Base-by-base conservation (phyloP, 1,140 invertebrate species). In the Microplitis mediator region DNA sequence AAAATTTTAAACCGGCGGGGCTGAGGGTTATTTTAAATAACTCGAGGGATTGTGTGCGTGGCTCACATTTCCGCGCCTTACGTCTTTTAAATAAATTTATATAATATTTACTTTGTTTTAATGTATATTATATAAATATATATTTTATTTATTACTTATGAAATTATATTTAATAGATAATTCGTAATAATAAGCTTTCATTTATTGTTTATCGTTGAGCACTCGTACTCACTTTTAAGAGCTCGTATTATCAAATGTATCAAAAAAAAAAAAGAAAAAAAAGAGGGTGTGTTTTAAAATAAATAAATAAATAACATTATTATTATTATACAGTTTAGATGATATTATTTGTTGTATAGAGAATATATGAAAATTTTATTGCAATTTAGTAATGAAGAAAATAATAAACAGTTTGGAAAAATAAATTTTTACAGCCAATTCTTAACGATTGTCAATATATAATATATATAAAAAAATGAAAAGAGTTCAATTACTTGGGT, bases 181-280 rank as follows among this genome's bases (percentile, higher is more conserved):
- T 54, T 71, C 14, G 36, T 71, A 50, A 63, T 65, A 64, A 52
- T 64, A 64, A 72, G 69, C 69, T 66, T 60, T 69, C 5, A 62
- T 73, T 68, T 62, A 60, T 58, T 68, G 65, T 73, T 73, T 5
- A 52, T 68, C 65, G 71, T 73, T 73, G 65, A 73, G 62, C 50
- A 73, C 34, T 31, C 58, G 11, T n/a, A 62, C 35, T 14, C 13
- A 39, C 23, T 23, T 35, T 35, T 9, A 62, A 35, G 60, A 39
- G 35, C 60, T 62, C 60, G 31, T 62, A 23, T 14, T 54, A 23
- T 54, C n/a, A 54, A 62, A 35, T 62, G 4, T 65, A 51, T 50
- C 63, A 6, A 45, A 9, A 36, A 39, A 63, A 23, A 36, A 39
- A 63, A 63, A 23, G n/a, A 39, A 63, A 14, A 45, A 63, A 65